phyloP scores from a whole-genome alignment of 2,888 invertebrate species.

The Athalia cordata region DNA sequence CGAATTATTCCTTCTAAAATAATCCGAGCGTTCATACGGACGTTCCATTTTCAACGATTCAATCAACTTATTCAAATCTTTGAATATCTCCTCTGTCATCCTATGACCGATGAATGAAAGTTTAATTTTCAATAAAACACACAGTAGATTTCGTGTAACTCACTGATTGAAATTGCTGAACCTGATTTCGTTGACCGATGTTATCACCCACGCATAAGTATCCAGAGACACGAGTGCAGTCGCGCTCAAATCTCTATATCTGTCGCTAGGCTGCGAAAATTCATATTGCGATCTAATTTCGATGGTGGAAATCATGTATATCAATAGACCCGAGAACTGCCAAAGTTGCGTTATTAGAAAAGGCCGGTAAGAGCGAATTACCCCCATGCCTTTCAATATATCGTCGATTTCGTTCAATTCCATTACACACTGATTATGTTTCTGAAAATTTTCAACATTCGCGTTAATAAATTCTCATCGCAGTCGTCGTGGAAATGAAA shows the following conservation, averaged over 20 bases:
- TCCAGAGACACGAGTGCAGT: neutral
- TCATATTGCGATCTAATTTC: neutral
- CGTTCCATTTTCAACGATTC: slow-evolving; percentile 1
- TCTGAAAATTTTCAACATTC: slow-evolving; percentile 9
- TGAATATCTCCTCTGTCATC: neutral
- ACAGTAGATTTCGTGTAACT: neutral
- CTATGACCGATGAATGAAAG: neutral
- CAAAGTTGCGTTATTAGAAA: slow-evolving; percentile 3
- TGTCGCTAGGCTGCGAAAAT: neutral
- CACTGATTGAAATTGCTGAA: slow-evolving; percentile 12
- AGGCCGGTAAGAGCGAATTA: slow-evolving; percentile 3
- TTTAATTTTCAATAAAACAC: neutral
- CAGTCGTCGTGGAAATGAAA: neutral
- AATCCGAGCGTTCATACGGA: neutral
- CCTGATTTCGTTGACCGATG: neutral
- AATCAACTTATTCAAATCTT: neutral
- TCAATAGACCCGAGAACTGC: neutral
- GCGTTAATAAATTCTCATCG: neutral
- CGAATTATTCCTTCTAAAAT: neutral
- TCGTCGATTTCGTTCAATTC: neutral
- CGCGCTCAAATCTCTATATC: neutral
- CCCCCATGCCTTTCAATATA: neutral
- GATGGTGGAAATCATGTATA: neutral
- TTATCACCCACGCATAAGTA: neutral
- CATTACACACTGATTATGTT: neutral